Evolutionary conservation across 2,888 invertebrate species (phyloP), one percentile per base, ranked within the genome.

Genomic region (Mimachlamys varia): DNA sequence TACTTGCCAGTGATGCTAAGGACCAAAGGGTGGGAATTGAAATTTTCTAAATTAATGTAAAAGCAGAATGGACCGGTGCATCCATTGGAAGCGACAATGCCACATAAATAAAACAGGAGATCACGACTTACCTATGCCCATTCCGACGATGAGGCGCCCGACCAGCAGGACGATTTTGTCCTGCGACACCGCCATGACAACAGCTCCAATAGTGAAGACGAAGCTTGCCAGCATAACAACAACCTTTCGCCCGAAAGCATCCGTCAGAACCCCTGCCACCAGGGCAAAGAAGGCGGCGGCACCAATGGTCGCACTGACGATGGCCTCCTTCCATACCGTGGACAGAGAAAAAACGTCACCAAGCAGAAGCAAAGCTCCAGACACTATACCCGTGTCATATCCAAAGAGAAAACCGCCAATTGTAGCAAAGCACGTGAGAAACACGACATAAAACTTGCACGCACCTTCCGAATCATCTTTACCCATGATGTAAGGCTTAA

Each of bases 361-460:
- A 90, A 96, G 95, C 37, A 96, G 92, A 50, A 97, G 94, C 96
- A 97, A 96, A 3, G 97, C 97, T 7, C 97, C 97, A 0, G 97
- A 97, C 15, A 97, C 97, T 53, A 97, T 97, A 13, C 97, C 97
- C 0, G 95, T 94, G 88, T 95, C 95, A 91, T 95, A 95, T 37
- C 97, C 97, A 94, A 97, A 97, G 19, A 97, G 95, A 90, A 97
- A 97, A 0, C 97, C 97, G 10, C 97, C 97, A 37, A 96, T 95
- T 13, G 95, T 95, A 0, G 96, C 96, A 90, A 96, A 95, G 88
- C 95, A 94, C 12, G 96, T 95, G 62, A 96, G 90, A 50, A 95
- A 91, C 90, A 95, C 95, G 15, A 96, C 94, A 89, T 93, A 94
- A 88, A 93, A 92, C 37, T 92, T 91, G 13, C 93, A 93, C 4